Percentiles rank a stretch among this genome's conserved stretches.
These are phyloP conservation scores for Halichoerus grypus DNA, from an alignment of 2,113 vertebrate species.

Conservation along the genomic window DNA sequence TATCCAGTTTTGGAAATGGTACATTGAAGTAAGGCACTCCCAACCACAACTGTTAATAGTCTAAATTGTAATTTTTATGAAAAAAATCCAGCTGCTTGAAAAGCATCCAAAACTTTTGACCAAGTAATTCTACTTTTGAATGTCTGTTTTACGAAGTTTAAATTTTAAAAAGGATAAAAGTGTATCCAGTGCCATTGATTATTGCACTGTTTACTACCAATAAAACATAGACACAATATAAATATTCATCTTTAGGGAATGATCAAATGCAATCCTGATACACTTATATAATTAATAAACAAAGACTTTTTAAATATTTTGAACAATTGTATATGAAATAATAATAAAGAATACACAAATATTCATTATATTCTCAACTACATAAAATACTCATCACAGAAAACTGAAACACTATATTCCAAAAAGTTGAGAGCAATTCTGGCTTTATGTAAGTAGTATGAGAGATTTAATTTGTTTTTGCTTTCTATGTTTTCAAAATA, in stretches of 20 bases:
- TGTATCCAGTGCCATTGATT: background rate
- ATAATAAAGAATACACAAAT: background rate
- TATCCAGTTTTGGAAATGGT: background rate
- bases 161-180: background rate
- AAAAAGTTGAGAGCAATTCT: conserved; percentile 12
- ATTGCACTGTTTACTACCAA: background rate
- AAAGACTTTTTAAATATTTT: background rate
- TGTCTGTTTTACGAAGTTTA: background rate
- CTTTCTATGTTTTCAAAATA: background rate
- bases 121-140: background rate
- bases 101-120: background rate
- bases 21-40: background rate
- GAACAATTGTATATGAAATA: background rate
- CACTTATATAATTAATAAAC: background rate
- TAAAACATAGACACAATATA: background rate
- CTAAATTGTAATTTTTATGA: background rate
- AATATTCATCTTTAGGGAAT: conserved; percentile 5
- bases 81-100: background rate
- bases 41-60: background rate
- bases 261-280: background rate
- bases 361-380: background rate
- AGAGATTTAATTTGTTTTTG: background rate
- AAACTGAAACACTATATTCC: background rate
- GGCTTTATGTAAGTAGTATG: background rate
- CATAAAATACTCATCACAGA: background rate